Base-by-base conservation (phyloP, 1,140 invertebrate species). In the Lordiphosa clarofinis region DNA sequence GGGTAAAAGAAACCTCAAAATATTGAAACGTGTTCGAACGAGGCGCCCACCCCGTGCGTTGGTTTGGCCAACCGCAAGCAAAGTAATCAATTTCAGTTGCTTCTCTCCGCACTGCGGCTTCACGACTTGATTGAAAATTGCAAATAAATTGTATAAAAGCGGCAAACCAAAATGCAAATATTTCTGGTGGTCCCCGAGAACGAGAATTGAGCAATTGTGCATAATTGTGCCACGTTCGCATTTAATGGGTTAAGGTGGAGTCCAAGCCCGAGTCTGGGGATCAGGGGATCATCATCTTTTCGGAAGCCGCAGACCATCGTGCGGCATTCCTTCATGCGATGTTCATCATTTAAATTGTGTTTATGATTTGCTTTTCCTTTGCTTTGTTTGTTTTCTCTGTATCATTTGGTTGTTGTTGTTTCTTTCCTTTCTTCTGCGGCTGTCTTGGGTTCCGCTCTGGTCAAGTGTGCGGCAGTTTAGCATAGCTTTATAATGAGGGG, bases 41-140 rank as follows among this genome's bases (percentile, higher is more conserved):
- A 7, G 61, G 24, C 54, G 24, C 54, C 65, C 67, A 70, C 67
- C 61, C 49, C 35, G 6, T 10, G 35, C 19, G 49, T 43, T 42
- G 24, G 46, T 31, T 3, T 3, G 28, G 28, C 28, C 28, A 60
- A 75, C 65, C 55, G 66, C 76, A 61, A 82, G 56, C 52, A 69
- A 63, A 73, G 64, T 44, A 73, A 84, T 82, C 69, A 78, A 84
- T 84, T 82, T 84, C 43, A 46, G 33, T 46, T 61, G 15, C 39
- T 48, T 54, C 36, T 47, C 19, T 3, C 3, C 11, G 31, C 11
- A 38, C 46, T 12, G 6, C 28, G 28, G 39, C 48, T 56, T 72
- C 75, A 81, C 75, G 73, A 84, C 69, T 82, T 84, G 78, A 84
- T 84, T 84, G 78, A 84, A 84, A 84, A 84, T 84, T 84, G 79